Percentiles rank a stretch among this genome's conserved stretches.
These are phyloP conservation scores for Tenthredo notha DNA, from an alignment of 2,888 invertebrate species.

Conservation along the genomic window DNA sequence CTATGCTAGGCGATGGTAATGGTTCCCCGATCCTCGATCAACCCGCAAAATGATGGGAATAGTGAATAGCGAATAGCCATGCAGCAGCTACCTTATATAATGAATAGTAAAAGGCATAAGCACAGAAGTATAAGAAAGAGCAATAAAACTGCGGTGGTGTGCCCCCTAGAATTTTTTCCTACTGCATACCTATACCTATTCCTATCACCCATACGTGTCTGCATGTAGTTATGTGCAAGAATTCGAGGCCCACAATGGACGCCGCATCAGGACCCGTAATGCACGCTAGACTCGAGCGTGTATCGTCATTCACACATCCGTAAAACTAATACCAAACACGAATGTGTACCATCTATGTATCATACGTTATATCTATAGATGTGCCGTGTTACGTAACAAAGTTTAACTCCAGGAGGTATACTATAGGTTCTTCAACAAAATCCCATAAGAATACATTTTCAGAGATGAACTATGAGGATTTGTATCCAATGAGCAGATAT, in stretches of 20 bases:
- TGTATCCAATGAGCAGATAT: too few species aligned
- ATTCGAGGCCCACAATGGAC: conserved; percentile 27
- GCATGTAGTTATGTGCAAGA: conserved; percentile 38
- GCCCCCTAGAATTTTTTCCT: neutral
- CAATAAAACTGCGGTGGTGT: neutral
- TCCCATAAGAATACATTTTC: neutral
- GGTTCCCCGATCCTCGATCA: conserved; percentile 64
- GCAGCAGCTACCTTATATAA: neutral
- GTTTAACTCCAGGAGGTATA: neutral
- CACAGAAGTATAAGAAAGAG: neutral
- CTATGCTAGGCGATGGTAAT: conserved; percentile 73
- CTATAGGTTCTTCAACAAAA: neutral
- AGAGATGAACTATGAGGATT: neutral
- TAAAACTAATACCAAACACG: conserved; percentile 50
- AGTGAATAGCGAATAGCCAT: neutral
- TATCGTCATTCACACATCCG: conserved; percentile 44
- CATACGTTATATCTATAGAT: neutral
- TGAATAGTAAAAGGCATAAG: conserved; percentile 21
- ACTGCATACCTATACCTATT: neutral
- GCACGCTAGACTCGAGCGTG: conserved; percentile 37
- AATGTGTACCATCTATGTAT: conserved; percentile 44
- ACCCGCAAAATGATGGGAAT: neutral
- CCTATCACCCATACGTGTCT: conserved; percentile 53
- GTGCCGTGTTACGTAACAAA: neutral
- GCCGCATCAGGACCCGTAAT: conserved; percentile 41